Percentiles rank a stretch among this genome's conserved stretches.
phyloP scores from a whole-genome alignment of 2,797 vertebrate genomes.

The Tenualosa ilisha region DNA sequence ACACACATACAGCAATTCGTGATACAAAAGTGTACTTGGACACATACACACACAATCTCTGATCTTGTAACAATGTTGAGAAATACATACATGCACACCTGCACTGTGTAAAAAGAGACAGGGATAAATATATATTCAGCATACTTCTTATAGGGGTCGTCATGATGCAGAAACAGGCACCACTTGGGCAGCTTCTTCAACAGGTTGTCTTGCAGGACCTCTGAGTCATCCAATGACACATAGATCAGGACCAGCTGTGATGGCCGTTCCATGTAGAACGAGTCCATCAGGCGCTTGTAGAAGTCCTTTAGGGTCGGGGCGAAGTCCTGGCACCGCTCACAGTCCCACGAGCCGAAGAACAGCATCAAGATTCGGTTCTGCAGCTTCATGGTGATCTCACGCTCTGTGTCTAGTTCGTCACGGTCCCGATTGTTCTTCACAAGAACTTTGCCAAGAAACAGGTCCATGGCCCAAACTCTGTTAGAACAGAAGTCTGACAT shows the following conservation, averaged over 20 bases:
- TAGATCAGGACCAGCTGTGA: slow-evolving; percentile 84
- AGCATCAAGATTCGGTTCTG: slow-evolving; percentile 88
- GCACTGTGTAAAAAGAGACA: not conserved
- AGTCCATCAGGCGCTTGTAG: slow-evolving; percentile 79
- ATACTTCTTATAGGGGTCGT: slow-evolving; percentile 84
- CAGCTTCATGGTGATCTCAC: slow-evolving; percentile 71
- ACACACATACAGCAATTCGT: not conserved
- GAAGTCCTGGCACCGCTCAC: slow-evolving; percentile 79
- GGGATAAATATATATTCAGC: not conserved
- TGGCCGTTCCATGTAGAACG: slow-evolving; percentile 84
- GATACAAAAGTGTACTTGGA: too few relatives aligned
- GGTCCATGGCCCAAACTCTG: slow-evolving; percentile 72
- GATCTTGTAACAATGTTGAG: not conserved
- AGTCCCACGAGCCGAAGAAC: slow-evolving; percentile 77
- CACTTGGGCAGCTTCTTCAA: slow-evolving; percentile 83
- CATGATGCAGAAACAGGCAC: slow-evolving; percentile 83
- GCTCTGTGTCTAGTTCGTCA: slow-evolving; percentile 82
- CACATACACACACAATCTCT: not conserved
- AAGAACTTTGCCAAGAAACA: slow-evolving; percentile 79
- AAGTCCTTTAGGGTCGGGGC: slow-evolving; percentile 77
- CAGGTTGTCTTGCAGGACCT: slow-evolving; percentile 77
- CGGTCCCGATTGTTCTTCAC: slow-evolving; percentile 81
- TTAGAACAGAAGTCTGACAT: not conserved
- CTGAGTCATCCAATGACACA: slow-evolving; percentile 80
- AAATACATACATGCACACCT: too few relatives aligned